Evolutionary conservation across 2,888 invertebrate genomes (phyloP).

Genomic region (Agrochola circellaris): DNA sequence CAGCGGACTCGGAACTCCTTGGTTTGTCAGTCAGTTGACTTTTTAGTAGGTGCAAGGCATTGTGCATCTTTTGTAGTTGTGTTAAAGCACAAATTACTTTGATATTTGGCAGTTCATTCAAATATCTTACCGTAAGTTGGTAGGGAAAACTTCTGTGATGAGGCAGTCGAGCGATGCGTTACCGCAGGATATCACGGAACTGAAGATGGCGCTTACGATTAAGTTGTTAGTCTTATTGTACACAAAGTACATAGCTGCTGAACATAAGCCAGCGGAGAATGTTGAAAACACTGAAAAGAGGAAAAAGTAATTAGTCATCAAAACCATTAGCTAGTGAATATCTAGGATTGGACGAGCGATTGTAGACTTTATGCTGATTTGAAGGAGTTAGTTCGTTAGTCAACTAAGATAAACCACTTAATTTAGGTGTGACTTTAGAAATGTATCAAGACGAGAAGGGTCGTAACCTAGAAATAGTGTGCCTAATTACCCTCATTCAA

Average conservation of each 20-base stretch:
- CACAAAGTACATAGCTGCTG: constrained; percentile 96
- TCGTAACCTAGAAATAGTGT: neutral
- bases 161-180: constrained; percentile 97
- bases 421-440: neutral
- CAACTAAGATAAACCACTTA: neutral
- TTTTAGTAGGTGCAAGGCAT: neutral
- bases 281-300: constrained; percentile 94
- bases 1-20: neutral
- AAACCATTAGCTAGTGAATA: neutral
- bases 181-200: constrained; percentile 96
- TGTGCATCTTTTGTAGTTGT: neutral
- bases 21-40: neutral
- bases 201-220: constrained; percentile 95
- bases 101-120: neutral
- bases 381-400: neutral
- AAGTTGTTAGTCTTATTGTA: constrained; percentile 95
- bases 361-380: neutral
- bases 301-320: neutral
- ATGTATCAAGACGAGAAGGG: neutral
- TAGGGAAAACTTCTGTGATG: constrained; percentile 98
- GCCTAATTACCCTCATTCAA: neutral
- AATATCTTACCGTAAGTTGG: constrained; percentile 93
- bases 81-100: constrained; percentile 3
- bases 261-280: constrained; percentile 95
- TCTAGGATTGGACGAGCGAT: neutral